A percentile compares a stretch with the other conserved stretches of the same genome.
Conservation (phyloP, 2,797 vertebrate genomes). For the Oryzias dopingdopingensis region DNA sequence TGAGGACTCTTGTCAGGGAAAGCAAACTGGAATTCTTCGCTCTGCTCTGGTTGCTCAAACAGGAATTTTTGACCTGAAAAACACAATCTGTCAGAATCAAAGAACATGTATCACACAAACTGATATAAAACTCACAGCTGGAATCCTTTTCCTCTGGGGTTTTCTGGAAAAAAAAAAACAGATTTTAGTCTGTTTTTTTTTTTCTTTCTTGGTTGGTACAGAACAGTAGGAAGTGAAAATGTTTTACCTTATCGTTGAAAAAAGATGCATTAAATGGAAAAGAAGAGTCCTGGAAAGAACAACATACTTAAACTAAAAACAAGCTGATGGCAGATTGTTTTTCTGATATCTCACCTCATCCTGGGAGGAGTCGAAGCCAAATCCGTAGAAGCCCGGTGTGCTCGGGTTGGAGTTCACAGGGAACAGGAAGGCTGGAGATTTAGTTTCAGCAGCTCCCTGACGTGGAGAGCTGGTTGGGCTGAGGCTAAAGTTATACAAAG, state of each 20-base stretch:
- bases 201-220: not conserved
- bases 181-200: conserved; percentile 1
- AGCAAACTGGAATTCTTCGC: conserved; percentile 73
- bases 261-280: conserved; percentile 71
- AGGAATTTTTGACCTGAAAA: conserved; percentile 66
- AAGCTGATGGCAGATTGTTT: conserved; percentile 6
- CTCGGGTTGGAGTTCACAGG: conserved; percentile 60
- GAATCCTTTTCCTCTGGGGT: conserved; percentile 59
- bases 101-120: not conserved
- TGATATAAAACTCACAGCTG: conserved; percentile 51
- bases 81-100: conserved; percentile 9
- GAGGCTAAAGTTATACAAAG: conserved; percentile 48
- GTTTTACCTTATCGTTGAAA: conserved; percentile 74
- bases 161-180: conserved; percentile 60
- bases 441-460: conserved; percentile 37
- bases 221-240: not conserved
- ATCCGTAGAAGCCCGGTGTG: conserved; percentile 69
- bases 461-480: conserved; percentile 56
- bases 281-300: conserved; percentile 66
- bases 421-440: conserved; percentile 73
- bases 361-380: conserved; percentile 66
- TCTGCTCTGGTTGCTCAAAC: conserved; percentile 68
- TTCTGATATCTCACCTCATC: conserved; percentile 65
- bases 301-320: conserved; percentile 1
- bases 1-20: conserved; percentile 62